Evolutionary conservation across 2,888 invertebrate genomes (phyloP).

Genomic region (Lochmaea crataegi): DNA sequence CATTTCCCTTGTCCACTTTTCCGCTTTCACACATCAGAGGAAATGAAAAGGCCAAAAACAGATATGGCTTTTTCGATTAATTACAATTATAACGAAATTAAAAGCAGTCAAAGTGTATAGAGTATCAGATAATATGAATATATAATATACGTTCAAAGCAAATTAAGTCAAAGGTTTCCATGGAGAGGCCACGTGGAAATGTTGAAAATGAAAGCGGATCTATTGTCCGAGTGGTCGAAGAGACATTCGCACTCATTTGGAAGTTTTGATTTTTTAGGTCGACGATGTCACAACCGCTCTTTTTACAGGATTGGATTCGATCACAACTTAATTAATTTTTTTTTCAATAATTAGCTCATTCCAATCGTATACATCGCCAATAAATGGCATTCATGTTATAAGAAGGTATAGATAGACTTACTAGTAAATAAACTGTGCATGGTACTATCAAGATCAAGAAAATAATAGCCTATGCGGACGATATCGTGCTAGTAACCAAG

Average conservation of each 20-base stretch:
- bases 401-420: no score
- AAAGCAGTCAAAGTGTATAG: constrained; percentile 40
- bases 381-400: no score
- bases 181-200: constrained; percentile 42
- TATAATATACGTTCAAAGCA: constrained; percentile 48
- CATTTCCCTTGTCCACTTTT: constrained; percentile 23
- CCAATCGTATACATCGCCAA: no score
- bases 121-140: constrained; percentile 40
- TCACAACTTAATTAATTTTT: neutral
- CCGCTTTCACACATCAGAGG: constrained; percentile 15
- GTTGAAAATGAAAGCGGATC: constrained; percentile 33
- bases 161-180: constrained; percentile 55
- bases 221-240: constrained; percentile 40
- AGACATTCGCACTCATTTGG: constrained; percentile 29
- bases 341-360: neutral
- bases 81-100: constrained; percentile 47
- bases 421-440: no score
- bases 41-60: constrained; percentile 42
- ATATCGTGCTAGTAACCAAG: no score
- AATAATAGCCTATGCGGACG: no score
- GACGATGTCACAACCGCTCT: constrained; percentile 18
- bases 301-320: constrained; percentile 4
- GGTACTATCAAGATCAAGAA: no score
- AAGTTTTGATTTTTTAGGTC: constrained; percentile 48
- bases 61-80: constrained; percentile 49